Evolutionary conservation across 2,888 invertebrate genomes (phyloP).

Genomic region (Auanema sp.): DNA sequence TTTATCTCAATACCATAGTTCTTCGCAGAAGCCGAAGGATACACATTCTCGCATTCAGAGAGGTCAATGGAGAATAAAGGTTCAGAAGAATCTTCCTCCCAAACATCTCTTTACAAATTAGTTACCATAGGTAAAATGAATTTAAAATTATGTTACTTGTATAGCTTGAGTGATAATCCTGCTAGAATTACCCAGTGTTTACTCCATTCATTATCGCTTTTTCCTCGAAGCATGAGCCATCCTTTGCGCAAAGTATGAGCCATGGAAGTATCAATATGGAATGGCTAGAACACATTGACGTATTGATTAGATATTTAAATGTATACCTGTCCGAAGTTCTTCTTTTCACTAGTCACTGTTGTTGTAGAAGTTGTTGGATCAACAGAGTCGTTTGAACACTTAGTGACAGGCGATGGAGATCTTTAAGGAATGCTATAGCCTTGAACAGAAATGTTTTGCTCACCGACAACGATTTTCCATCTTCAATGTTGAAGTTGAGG

Average conservation of each 20-base stretch:
- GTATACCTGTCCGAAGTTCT: not conserved
- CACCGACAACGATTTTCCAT: no score
- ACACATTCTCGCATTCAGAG: constrained; percentile 61
- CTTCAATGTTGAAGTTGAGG: constrained; percentile 11
- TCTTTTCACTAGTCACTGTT: not conserved
- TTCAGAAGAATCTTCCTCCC: constrained; percentile 60
- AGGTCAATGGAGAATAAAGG: constrained; percentile 58
- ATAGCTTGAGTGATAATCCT: constrained; percentile 58
- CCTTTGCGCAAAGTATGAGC: constrained; percentile 62
- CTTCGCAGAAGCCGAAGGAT: constrained; percentile 55
- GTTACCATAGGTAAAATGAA: constrained; percentile 9
- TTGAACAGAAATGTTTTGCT: no score
- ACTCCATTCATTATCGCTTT: constrained; percentile 59
- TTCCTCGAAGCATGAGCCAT: constrained; percentile 62
- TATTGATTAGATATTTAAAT: not conserved
- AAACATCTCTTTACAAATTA: constrained; percentile 54
- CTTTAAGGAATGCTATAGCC: not conserved
- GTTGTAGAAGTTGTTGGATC: not conserved
- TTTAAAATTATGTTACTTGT: constrained; percentile 36
- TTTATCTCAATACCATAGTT: constrained; percentile 64
- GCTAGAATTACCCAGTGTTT: constrained; percentile 64
- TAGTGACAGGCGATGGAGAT: not conserved
- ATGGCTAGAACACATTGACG: constrained; percentile 19
- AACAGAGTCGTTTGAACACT: not conserved
- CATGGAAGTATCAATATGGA: constrained; percentile 56